Evolutionary conservation across 2,797 vertebrate species (phyloP), one percentile per base, ranked within the genome.

Genomic region (Intellagama lesueurii): DNA sequence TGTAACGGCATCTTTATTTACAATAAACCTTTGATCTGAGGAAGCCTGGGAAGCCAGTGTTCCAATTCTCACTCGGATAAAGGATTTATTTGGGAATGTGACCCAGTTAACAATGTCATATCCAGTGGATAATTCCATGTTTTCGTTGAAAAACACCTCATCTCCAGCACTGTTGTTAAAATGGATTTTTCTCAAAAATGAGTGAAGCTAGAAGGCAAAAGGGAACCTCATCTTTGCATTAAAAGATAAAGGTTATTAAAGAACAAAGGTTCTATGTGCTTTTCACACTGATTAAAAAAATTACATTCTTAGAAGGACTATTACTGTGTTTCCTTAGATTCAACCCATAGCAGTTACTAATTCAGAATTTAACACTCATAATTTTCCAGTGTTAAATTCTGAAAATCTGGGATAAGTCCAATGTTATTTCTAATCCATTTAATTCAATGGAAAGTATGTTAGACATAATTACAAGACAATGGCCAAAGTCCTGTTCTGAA

Each of bases 161-260:
- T 88, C 87, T 28, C 87, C 80, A 83, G 80, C 80, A 83, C 70
- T 83, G 56, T 88, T 88, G 80, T 88, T 88, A 73, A 88, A 88
- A 75, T 4, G 30, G 81, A 76, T 24, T 28, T 44, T 76, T 83
- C 32, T 88, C 87, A 88, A 47, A 83, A 76, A 64, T 17, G 56
- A 60, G 35, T 82, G 81, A 24, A 88, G 72, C 87, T 88, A 82
- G 40, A 76, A 28, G 28, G 40, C 4, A 47, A 88, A 56, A 75
- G 0, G 75, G 14, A 60, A 76, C 24, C 7, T 60, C 14, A 66
- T 35, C 76, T 44, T 86, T 28, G 64, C 14, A 60, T 76, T 64
- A 64, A 14, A 30, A 1, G 47, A 19, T 26, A 40, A 72, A 52
- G 8, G 6, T 11, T 40, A 70, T 9, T 7, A 22, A 28, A 40